A percentile compares a stretch with the other conserved stretches of the same genome.
These are phyloP conservation scores for Pseudomugil tenellus DNA, from an alignment of 2,797 vertebrate genomes.

Conservation along the genomic window DNA sequence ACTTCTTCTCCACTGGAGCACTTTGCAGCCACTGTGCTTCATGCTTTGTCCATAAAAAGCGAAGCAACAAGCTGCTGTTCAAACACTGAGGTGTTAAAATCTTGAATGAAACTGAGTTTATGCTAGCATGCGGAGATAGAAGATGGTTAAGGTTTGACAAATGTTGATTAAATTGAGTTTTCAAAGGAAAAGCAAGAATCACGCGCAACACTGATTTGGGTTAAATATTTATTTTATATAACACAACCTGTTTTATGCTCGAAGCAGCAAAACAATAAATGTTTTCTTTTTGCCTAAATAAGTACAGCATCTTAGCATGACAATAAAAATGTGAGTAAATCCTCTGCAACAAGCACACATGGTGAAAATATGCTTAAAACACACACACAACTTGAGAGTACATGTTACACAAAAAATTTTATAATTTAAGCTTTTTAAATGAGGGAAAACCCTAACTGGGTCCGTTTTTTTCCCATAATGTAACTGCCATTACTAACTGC, in stretches of 20 bases:
- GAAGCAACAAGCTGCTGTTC: neutral
- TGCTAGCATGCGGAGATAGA: neutral
- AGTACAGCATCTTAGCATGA: neutral
- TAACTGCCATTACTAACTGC: neutral
- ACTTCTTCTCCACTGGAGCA: neutral
- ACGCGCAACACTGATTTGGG: neutral
- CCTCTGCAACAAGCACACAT: neutral
- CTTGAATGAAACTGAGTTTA: neutral
- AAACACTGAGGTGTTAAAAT: neutral
- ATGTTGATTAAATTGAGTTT: neutral
- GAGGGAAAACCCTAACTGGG: neutral
- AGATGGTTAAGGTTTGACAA: neutral
- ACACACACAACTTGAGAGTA: neutral
- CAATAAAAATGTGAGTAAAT: neutral
- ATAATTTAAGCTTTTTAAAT: too few species aligned
- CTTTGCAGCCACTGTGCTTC: neutral
- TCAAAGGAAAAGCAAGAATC: neutral
- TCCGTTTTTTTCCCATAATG: conserved; percentile 1
- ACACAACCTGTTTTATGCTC: neutral
- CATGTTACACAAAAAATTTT: neutral
- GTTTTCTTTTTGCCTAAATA: neutral
- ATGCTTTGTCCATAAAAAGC: neutral
- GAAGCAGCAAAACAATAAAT: neutral
- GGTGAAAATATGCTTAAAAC: too few species aligned
- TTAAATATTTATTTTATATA: neutral